Evolutionary conservation across 1,140 invertebrate genomes (phyloP).

Genomic region (Mactra quadrangularis): DNA sequence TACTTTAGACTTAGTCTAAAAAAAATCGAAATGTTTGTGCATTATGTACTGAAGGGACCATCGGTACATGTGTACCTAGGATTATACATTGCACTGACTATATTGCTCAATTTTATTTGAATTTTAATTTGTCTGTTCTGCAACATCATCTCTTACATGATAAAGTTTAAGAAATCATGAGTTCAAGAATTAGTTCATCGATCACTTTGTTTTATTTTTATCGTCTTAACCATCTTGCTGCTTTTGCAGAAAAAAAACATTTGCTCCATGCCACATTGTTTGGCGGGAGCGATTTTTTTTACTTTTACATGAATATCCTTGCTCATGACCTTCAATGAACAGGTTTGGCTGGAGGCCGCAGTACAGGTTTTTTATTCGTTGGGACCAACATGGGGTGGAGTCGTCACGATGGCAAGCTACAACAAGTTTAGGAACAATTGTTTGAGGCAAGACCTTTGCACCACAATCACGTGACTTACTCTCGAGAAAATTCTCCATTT

Average conservation of each 20-base stretch:
- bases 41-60: no score
- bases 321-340: slow-evolving; percentile 14
- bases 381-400: slow-evolving; percentile 89
- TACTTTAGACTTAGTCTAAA: no score
- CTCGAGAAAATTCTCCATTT: neutral
- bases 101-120: no score
- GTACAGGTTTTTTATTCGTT: slow-evolving; percentile 91
- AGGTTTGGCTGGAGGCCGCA: slow-evolving; percentile 90
- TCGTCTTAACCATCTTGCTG: slow-evolving; percentile 11
- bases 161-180: no score
- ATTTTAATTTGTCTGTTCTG: no score
- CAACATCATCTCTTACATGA: no score
- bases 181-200: no score
- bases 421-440: slow-evolving; percentile 87
- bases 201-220: neutral
- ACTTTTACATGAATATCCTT: slow-evolving; percentile 15
- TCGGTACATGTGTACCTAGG: no score
- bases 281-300: slow-evolving; percentile 7
- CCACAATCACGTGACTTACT: slow-evolving; percentile 23
- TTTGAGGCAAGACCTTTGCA: slow-evolving; percentile 32
- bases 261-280: slow-evolving; percentile 11
- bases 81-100: no score
- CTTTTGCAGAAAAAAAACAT: slow-evolving; percentile 11
- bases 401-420: slow-evolving; percentile 92
- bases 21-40: no score